Conservation (phyloP, 64 coral and sea anemone species). For the Stichodactyla mertensii region DNA sequence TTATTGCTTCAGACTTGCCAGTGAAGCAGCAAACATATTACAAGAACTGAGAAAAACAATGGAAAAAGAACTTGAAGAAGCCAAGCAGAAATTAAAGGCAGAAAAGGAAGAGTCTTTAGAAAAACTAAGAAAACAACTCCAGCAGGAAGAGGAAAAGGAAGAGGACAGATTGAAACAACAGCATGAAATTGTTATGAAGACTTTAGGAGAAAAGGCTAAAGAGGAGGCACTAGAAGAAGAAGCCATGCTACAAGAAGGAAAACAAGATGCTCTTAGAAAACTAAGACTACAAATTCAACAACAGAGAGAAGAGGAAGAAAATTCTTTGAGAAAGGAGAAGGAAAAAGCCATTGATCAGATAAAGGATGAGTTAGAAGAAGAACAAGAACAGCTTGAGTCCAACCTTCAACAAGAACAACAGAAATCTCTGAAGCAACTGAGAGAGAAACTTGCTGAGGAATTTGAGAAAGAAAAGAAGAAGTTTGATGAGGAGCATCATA, state of each 20-base stretch:
- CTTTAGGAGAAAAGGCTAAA: conserved; percentile 69
- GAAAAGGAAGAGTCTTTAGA: conserved; percentile 68
- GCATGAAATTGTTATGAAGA: conserved; percentile 80
- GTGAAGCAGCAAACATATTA: conserved; percentile 65
- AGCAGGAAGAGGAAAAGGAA: conserved; percentile 63
- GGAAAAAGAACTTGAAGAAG: conserved; percentile 81
- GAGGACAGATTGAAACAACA: conserved; percentile 67
- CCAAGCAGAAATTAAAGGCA: conserved; percentile 64
- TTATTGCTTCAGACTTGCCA: conserved; percentile 29
- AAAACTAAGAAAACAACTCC: conserved; percentile 49
- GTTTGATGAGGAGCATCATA: conserved; percentile 46
- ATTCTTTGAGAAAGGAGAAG: conserved; percentile 47
- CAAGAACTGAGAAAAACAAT: conserved; percentile 77
- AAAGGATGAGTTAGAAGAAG: conserved; percentile 66
- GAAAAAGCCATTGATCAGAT: conserved; percentile 49
- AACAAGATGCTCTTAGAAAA: conserved; percentile 78
- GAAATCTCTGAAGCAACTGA: conserved; percentile 35
- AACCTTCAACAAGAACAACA: conserved; percentile 43
- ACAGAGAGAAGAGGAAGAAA: conserved; percentile 70
- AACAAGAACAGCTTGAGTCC: conserved; percentile 64
- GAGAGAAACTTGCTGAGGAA: conserved; percentile 60
- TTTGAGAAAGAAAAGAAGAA: conserved; percentile 65
- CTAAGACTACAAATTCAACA: conserved; percentile 66
- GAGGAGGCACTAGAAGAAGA: conserved; percentile 85
- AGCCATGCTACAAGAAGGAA: conserved; percentile 86